Conservation (phyloP, 37 sponge, comb jelly and placozoan genomes). For the Ianthella basta region DNA sequence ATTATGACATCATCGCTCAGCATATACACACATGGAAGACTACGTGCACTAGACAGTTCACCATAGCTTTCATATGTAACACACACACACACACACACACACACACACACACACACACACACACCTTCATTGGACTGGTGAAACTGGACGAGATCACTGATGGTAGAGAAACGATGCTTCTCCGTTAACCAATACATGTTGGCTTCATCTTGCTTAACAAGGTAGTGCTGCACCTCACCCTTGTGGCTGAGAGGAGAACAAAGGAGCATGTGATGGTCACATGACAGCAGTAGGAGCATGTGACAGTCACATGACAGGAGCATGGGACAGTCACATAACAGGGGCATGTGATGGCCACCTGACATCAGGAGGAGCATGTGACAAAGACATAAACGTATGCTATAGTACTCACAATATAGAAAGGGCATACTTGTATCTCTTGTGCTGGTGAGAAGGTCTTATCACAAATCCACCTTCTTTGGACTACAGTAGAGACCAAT, state of each 20-base stretch:
- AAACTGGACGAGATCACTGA: conserved; percentile 86
- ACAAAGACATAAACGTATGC: no score
- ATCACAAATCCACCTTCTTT: conserved; percentile 90
- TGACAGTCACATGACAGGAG: no score
- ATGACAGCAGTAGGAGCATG: neutral
- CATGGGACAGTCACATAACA: no score
- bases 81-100: conserved; percentile 12
- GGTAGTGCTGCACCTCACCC: conserved; percentile 88
- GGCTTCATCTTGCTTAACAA: conserved; percentile 83
- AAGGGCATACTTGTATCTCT: conserved; percentile 90
- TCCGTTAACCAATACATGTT: conserved; percentile 91
- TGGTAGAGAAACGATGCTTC: conserved; percentile 82
- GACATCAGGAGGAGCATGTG: no score
- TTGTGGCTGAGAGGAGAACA: conserved; percentile 68
- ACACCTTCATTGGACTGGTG: conserved; percentile 93
- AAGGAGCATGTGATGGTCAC: neutral
- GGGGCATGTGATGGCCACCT: no score
- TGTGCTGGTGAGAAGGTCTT: conserved; percentile 71
- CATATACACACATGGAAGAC: no score
- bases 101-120: conserved; percentile 14
- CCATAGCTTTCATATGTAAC: no score
- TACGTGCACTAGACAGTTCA: no score
- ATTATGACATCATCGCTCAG: no score
- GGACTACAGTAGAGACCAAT: no score
- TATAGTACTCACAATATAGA: conserved; percentile 92